A percentile compares a stretch with the other conserved stretches of the same genome.
phyloP scores from a whole-genome alignment of 2,113 vertebrate genomes.

The Orthonyx spaldingii region DNA sequence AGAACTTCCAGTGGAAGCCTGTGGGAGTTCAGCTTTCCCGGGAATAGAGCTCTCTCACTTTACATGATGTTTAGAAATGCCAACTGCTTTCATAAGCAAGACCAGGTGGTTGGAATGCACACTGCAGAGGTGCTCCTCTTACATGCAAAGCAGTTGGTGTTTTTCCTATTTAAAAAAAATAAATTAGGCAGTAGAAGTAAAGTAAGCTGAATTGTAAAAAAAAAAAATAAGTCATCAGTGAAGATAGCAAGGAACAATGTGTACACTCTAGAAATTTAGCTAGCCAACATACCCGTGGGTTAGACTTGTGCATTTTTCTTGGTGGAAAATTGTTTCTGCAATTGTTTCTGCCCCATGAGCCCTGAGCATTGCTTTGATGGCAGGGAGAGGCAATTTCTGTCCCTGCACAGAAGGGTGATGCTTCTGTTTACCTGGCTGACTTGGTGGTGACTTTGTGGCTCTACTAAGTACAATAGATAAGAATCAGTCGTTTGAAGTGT shows the following conservation, averaged over 20 bases:
- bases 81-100: not conserved
- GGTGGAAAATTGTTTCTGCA: not conserved
- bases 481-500: not conserved
- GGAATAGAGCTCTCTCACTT: not conserved
- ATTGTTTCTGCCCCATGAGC: not conserved
- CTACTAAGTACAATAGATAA: not conserved
- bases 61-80: not conserved
- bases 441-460: not conserved
- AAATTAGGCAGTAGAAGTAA: not conserved
- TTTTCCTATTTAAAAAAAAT: not conserved
- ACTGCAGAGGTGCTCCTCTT: not conserved
- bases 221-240: not conserved
- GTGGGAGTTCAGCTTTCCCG: not conserved
- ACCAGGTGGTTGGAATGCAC: not conserved
- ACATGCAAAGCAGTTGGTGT: not conserved
- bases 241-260: not conserved
- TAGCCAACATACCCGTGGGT: fast-evolving
- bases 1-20: not conserved
- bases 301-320: not conserved
- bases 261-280: not conserved
- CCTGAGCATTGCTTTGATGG: not conserved
- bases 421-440: not conserved
- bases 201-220: not conserved
- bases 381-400: not conserved
- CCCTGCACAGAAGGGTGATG: not conserved